Base-by-base conservation (phyloP, 1,140 invertebrate genomes). In the Trachymyrmex septentrionalis region DNA sequence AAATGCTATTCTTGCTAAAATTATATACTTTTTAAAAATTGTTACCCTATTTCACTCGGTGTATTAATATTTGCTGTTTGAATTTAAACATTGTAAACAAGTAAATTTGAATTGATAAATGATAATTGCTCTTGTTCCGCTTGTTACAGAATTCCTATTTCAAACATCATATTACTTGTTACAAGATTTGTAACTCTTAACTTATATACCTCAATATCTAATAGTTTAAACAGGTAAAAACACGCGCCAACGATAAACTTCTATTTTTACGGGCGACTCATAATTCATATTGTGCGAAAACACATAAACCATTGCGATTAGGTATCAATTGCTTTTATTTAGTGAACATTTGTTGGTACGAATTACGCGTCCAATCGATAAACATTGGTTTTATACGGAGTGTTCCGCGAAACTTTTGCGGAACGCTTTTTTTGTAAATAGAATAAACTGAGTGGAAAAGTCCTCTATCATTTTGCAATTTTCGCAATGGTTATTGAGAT, bases 191-290 rank as follows among this genome's bases (percentile, higher is more conserved):
- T 72, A 72, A 72, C 4, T 44, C 4, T 44, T 24, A 59, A 59
- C 12, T 24, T 5, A 55, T 27, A 30, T 38, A 12, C 24, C 12
- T 3, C 19, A 44, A 4, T 24, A 1, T 27, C 38, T 63, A 55
- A 10, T 16, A 82, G 1, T 12, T 73, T 82, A 7, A 59, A 61
- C 53, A 82, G 24, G 55, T 72, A 73, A 38, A 82, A 82, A 53
- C 7, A 21, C 16, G 34, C 19, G 16, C 16, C 10, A 57, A 6
- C 9, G 61, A 71, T 82, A 72, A 48, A 16, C 5, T n/a, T 16
- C 34, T 38, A 38, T 38, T 38, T 38, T 38, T 38, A 38, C 34
- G 0, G 34, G 12, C 14, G 14, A 38, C 12, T 57, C 24, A 44
- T 6, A n/a, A 61, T n/a, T 67, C 64, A 67, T 6, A 21, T 14